Evolutionary conservation across 2,888 invertebrate genomes (phyloP), one percentile per base, ranked within the genome.

Genomic region (Nebria brevicollis): DNA sequence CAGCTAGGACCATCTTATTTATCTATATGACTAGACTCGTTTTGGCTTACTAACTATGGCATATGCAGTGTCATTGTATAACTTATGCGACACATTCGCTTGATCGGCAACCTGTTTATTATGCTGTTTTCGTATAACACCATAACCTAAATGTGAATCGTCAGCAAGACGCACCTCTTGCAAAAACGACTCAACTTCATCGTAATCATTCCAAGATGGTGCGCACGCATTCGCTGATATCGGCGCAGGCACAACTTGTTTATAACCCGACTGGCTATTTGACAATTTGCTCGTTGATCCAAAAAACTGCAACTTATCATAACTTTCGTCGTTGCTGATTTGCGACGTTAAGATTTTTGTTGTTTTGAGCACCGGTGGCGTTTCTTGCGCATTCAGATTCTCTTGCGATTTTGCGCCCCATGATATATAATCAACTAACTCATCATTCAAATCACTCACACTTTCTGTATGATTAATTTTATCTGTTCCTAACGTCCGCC

Each of bases 21-120:
- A 68, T 64, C 20, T 34, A 20, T 74, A 66, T 83, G 88, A 89
- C 90, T 92, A 95, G 89, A 96, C 95, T 90, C 94, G 92, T 92
- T 96, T 96, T 86, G 95, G 94, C 89, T 96, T 96, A 87, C 95
- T 95, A 81, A 96, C 94, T 86, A 95, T 92, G 83, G 96, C 95
- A 89, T 96, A 96, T 86, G 95, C 95, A 83, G 93, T 93, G 79
- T 95, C 94, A 87, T 95, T 95, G 85, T 93, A 93, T 85, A 92
- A 92, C 86, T 93, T 93, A 87, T 95, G 95, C 86, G 91, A 92
- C 64, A 94, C 90, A 84, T 91, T 91, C 20, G 88, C 85, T 75
- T 87, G 87, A 66, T 89, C 86, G n/a, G 87, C 89, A 20, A 82
- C 82, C 85, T 89, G 89, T 11, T 89, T 89, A 86, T 92, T 91